These are phyloP conservation scores for Mythimna pallens DNA, from an alignment of 2,888 invertebrate genomes.

Conservation along the genomic window DNA sequence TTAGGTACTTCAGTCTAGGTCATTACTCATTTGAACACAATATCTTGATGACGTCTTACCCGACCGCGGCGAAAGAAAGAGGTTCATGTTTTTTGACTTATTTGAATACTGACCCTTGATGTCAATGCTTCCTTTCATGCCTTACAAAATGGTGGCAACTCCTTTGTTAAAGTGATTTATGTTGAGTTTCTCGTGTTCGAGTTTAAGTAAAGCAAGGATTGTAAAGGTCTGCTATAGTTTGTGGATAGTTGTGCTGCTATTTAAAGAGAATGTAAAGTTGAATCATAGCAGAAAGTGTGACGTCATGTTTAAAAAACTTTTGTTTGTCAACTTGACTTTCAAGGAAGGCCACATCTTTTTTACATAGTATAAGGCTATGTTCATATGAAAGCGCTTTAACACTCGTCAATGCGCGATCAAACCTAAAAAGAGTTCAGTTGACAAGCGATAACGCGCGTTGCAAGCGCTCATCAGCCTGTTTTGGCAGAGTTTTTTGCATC, in stretches of 20 bases:
- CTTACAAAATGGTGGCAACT: slow-evolving; percentile 41
- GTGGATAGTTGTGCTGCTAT: background rate
- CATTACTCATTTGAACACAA: slow-evolving; percentile 61
- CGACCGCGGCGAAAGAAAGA: slow-evolving; percentile 36
- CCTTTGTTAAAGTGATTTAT: slow-evolving; percentile 53
- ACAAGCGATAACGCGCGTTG: no score
- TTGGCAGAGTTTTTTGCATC: no score
- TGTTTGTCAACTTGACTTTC: background rate
- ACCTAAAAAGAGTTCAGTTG: no score
- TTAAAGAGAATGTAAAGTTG: background rate
- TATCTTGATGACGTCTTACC: slow-evolving; percentile 39
- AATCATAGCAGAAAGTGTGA: background rate
- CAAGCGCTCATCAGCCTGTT: no score
- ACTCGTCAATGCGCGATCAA: no score
- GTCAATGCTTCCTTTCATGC: slow-evolving; percentile 55
- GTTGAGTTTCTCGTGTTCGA: slow-evolving; percentile 29
- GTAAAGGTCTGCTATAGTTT: slow-evolving; percentile 28
- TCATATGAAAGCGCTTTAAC: no score
- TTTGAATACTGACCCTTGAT: slow-evolving; percentile 56
- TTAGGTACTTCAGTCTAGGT: slow-evolving; percentile 18
- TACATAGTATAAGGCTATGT: background rate
- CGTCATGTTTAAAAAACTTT: background rate
- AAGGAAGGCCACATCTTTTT: background rate
- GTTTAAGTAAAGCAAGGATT: slow-evolving; percentile 33
- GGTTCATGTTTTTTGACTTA: slow-evolving; percentile 59